Base-by-base conservation (phyloP, 2,888 invertebrate genomes). In the Schizaphis graminum region DNA sequence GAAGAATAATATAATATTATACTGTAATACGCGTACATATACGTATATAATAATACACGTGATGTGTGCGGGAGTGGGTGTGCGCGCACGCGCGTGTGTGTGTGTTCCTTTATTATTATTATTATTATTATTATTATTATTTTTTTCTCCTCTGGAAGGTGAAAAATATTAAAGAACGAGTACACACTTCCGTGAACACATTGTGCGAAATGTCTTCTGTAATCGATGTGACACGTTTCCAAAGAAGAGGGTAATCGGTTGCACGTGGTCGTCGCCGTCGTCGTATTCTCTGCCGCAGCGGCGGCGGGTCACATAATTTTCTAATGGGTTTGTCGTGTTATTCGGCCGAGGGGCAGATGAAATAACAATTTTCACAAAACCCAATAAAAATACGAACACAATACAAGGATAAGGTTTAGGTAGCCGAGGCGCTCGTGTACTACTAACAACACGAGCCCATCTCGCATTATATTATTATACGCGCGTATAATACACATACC, bases 281-380 rank as follows among this genome's bases (percentile, higher is more conserved):
- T 49, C 67, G 67, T n/a, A 28, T 44, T 86, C 26, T 44, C 49
- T 41, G 53, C 49, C 84, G 84, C 89, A 85, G 84, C 89, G 89
- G 44, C 47, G 93, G 89, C 47, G 93, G 89, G 91, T 86, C 91
- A 41, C 86, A 91, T 94, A 94, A 94, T 94, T 94, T 94, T 91
- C 94, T 94, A 94, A 94, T 94, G 94, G 94, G 94, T 94, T 94
- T 94, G 91, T 94, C 94, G 94, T 91, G 94, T 94, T 93, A 89
- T 92, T 24, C 85, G 89, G 89, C 61, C 85, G 92, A 77, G 86
- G 91, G 86, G 91, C 94, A 94, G 94, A 94, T 94, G 94, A 94
- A 94, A 94, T 94, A 94, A 94, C 94, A 94, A 91, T 94, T 94
- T 94, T 91, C 94, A 94, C 94, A 94, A 91, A 94, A 94, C 94